Evolutionary conservation across 1,140 invertebrate genomes (phyloP).

Genomic region (Belonocnema kinseyi): DNA sequence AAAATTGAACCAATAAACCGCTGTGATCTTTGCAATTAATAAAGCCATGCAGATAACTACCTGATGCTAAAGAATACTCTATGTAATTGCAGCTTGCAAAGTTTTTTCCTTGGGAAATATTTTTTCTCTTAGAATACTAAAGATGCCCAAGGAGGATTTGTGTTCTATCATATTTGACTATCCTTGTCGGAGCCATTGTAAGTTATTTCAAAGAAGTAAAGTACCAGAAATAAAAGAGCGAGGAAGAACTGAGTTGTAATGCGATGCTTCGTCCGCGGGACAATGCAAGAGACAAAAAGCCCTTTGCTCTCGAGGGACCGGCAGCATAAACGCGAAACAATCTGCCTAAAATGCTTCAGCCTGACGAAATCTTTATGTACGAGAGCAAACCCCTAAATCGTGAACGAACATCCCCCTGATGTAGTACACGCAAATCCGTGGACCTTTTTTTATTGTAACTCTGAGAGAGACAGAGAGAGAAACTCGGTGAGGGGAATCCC

Average conservation of each 20-base stretch:
- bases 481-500: constrained; percentile 31
- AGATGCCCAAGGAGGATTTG: too few relatives aligned
- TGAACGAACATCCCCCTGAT: constrained; percentile 34
- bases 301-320: constrained; percentile 30
- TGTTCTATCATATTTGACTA: too few relatives aligned
- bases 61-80: too few relatives aligned
- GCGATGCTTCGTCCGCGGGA: neutral
- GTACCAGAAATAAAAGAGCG: neutral
- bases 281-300: constrained; percentile 29
- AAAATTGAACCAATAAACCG: too few relatives aligned
- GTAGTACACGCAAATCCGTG: constrained; percentile 35
- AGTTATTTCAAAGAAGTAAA: neutral
- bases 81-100: too few relatives aligned
- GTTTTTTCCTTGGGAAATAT: too few relatives aligned
- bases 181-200: neutral
- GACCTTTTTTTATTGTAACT: constrained; percentile 34
- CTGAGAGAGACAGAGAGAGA: constrained; percentile 12
- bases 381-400: constrained; percentile 43
- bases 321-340: constrained; percentile 59
- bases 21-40: too few relatives aligned
- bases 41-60: too few relatives aligned
- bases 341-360: constrained; percentile 59
- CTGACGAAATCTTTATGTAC: constrained; percentile 46
- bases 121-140: too few relatives aligned
- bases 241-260: constrained; percentile 28